Base-by-base conservation (phyloP, 1,140 invertebrate genomes). In the Pogonus chalceus region DNA sequence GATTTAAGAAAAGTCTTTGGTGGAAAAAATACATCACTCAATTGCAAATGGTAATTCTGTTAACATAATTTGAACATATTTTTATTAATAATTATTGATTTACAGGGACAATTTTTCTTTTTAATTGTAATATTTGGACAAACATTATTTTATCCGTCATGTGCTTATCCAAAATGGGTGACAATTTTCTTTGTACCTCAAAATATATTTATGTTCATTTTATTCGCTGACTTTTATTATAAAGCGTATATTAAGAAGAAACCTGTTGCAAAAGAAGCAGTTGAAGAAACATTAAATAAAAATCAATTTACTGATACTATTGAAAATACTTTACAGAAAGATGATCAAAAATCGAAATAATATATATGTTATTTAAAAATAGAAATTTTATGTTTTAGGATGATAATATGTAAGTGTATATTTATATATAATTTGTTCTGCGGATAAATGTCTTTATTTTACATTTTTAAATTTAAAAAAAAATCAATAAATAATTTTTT, bases 151-250 rank as follows among this genome's bases (percentile, higher is more conserved):
- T 74, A 72, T 7, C 74, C 81, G 21, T 78, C 88, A 35, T 93
- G 90, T 67, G 76, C 74, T 2, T 92, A 84, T 66, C 88, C 88
- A 9, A 73, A 75, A 43, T 79, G 79, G 62, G 60, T 72, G 1
- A 69, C 76, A 0, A 72, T 73, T 1, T 55, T 85, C 21, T 75
- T 85, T 39, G 68, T 85, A n/a, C 81, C 80, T 14, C 84, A 87
- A 63, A 81, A 84, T 61, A 24, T 82, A 1, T 85, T 85, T 58
- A 85, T 95, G 80, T 78, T 93, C 1, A 67, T 85, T 51, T 73
- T 96, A 2, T 96, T 95, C 64, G 74, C 76, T 1, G 84, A 93
- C 52, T 96, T 95, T 73, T 96, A 95, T 63, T 80, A 82, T 52
- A 84, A 87, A 64, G 74, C 84, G 0, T 95, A 96, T 63, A 62